These are phyloP conservation scores for Sebastes trivittatus DNA, from an alignment of 2,797 vertebrate species.

Conservation along the genomic window DNA sequence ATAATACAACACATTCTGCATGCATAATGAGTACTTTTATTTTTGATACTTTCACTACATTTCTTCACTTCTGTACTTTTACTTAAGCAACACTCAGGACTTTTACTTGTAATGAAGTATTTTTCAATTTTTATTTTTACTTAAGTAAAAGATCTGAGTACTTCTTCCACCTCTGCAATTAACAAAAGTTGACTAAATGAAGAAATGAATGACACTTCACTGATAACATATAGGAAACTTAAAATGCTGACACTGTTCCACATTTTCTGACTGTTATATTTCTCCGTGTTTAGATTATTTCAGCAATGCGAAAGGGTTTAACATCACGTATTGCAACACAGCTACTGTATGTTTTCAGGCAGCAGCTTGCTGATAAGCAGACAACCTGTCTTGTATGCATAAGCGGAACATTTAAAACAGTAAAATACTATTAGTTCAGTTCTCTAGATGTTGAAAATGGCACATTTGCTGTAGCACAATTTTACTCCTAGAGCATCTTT, in stretches of 20 bases:
- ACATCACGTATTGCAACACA: not conserved
- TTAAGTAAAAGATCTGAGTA: too few species aligned
- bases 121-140: too few species aligned
- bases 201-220: not conserved
- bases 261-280: not conserved
- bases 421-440: not conserved
- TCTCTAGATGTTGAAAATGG: not conserved
- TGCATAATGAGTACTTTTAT: too few species aligned
- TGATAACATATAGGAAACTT: not conserved
- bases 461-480: not conserved
- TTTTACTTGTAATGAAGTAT: too few species aligned
- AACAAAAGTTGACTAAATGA: not conserved
- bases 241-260: not conserved
- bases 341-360: not conserved
- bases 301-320: not conserved
- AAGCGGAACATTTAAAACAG: not conserved
- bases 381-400: not conserved
- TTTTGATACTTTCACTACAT: too few species aligned
- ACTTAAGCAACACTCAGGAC: too few species aligned
- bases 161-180: too few species aligned
- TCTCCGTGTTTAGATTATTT: not conserved
- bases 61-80: too few species aligned
- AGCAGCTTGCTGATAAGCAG: slow-evolving; percentile 1
- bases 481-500: not conserved
- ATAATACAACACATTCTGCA: too few species aligned